phyloP scores from a whole-genome alignment of 2,797 vertebrate genomes.

The Galaxias olidus region DNA sequence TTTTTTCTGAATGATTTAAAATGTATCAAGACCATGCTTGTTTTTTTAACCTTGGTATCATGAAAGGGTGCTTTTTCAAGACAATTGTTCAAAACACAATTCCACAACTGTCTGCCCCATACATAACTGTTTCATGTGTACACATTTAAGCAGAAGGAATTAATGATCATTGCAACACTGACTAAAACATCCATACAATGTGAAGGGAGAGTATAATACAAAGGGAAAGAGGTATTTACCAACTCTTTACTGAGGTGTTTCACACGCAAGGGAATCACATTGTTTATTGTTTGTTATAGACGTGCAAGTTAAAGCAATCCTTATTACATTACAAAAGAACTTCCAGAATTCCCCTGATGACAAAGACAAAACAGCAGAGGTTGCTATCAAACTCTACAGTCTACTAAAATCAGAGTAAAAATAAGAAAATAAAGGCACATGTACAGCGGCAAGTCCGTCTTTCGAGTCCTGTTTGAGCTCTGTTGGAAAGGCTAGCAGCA shows the following conservation, averaged over 20 bases:
- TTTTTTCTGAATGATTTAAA: constrained; percentile 47
- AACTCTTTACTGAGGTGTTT: constrained; percentile 49
- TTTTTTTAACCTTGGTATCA: constrained; percentile 21
- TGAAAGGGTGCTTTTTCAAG: constrained; percentile 15
- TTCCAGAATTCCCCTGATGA: constrained; percentile 35
- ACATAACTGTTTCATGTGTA: constrained; percentile 29
- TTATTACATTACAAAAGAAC: constrained; percentile 43
- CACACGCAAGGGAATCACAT: constrained; percentile 51
- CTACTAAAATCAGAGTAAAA: constrained; percentile 57
- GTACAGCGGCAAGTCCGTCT: constrained; percentile 61
- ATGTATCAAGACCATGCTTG: constrained; percentile 39
- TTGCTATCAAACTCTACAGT: constrained; percentile 54
- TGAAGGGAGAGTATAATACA: constrained; percentile 33
- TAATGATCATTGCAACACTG: constrained; percentile 28
- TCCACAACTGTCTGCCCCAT: constrained; percentile 29
- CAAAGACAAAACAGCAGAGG: constrained; percentile 40
- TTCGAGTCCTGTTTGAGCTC: constrained; percentile 21
- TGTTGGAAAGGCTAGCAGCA: constrained; percentile 52
- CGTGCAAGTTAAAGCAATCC: constrained; percentile 64
- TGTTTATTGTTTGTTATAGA: constrained; percentile 44
- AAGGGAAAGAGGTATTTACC: constrained; percentile 53
- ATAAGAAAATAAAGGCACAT: constrained; percentile 76
- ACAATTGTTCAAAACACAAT: constrained; percentile 11
- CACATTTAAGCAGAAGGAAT: constrained; percentile 28
- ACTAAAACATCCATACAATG: constrained; percentile 44